Percentiles rank a stretch among this genome's conserved stretches.
Conservation (phyloP, 1,140 invertebrate genomes). For the Sogatella furcifera region DNA sequence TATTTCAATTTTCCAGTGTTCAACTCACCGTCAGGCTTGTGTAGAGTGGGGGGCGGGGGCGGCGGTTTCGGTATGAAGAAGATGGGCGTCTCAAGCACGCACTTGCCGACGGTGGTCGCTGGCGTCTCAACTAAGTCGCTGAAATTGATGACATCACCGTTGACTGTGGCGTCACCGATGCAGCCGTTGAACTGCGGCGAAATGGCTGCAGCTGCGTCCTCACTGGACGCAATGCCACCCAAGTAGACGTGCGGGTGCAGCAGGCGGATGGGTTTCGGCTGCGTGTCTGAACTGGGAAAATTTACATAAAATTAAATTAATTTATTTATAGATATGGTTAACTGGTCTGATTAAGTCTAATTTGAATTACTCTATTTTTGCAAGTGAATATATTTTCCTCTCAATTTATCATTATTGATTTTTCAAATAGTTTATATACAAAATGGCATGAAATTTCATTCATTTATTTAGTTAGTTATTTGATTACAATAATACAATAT, state of each 20-base stretch:
- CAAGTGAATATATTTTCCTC: too few relatives aligned
- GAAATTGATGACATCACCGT: conserved; percentile 71
- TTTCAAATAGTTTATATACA: too few relatives aligned
- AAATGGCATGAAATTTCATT: too few relatives aligned
- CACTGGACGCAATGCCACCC: conserved; percentile 62
- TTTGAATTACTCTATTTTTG: too few relatives aligned
- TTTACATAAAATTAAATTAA: too few relatives aligned
- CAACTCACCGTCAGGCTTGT: neutral
- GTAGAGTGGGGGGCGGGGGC: conserved; percentile 6
- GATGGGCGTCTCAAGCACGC: conserved; percentile 25
- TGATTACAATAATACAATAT: too few relatives aligned
- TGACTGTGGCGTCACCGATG: conserved; percentile 76
- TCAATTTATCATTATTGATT: too few relatives aligned
- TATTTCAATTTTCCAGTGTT: too few relatives aligned
- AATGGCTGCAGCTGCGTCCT: conserved; percentile 33
- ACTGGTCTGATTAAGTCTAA: too few relatives aligned
- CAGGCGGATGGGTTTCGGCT: conserved; percentile 46
- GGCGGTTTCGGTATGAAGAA: conserved; percentile 10
- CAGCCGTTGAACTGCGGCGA: conserved; percentile 62
- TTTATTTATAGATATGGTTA: too few relatives aligned
- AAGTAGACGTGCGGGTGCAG: conserved; percentile 62
- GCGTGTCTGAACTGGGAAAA: conserved; percentile 40
- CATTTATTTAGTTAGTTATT: too few relatives aligned
- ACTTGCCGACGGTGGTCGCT: conserved; percentile 54
- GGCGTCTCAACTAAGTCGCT: conserved; percentile 50